Conservation (phyloP, 2,113 vertebrate species). For the Python bivittatus region DNA sequence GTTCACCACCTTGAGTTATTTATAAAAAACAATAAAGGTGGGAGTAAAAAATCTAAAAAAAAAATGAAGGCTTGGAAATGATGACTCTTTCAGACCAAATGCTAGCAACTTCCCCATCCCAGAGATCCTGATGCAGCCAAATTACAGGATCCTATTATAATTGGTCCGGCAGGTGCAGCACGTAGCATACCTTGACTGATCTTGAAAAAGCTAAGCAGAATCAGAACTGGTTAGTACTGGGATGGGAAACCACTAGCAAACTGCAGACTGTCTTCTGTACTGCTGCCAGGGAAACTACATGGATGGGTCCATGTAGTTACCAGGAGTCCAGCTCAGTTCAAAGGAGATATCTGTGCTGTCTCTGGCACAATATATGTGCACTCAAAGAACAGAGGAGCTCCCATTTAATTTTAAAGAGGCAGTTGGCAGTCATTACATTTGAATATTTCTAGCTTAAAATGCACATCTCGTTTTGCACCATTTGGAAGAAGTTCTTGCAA, state of each 20-base stretch:
- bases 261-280: neutral
- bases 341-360: neutral
- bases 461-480: neutral
- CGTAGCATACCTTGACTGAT: neutral
- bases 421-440: neutral
- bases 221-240: neutral
- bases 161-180: neutral
- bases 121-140: neutral
- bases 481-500: neutral
- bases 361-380: neutral
- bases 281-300: neutral
- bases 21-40: too few species aligned
- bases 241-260: neutral
- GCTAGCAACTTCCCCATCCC: neutral
- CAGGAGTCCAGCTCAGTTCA: neutral
- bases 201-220: neutral
- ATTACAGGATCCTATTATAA: neutral
- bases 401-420: neutral
- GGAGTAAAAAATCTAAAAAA: too few species aligned
- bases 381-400: neutral
- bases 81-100: neutral
- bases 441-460: neutral
- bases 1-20: too few species aligned
- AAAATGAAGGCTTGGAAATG: neutral
- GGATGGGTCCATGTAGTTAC: neutral